Conservation (phyloP, 2,797 vertebrate species). For the Gallinago stenura region DNA sequence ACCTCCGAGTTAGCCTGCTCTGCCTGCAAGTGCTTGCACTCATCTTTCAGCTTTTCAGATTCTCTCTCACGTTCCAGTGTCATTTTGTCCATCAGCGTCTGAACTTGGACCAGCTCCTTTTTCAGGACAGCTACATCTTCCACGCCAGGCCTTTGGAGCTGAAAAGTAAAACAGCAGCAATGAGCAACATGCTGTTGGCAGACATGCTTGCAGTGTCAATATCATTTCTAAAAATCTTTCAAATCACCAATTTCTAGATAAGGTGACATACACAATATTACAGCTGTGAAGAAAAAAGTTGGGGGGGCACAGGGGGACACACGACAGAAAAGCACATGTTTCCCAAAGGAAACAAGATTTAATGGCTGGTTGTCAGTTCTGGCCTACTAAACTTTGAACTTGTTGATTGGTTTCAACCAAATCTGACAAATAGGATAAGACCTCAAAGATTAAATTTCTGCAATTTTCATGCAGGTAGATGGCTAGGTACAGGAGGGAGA, state of each 20-base stretch:
- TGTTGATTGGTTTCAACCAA: neutral
- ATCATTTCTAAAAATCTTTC: neutral
- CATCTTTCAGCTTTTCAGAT: slow-evolving; percentile 89
- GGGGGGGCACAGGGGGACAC: no score
- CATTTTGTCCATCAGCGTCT: slow-evolving; percentile 95
- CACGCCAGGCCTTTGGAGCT: slow-evolving; percentile 96
- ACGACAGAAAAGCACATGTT: neutral
- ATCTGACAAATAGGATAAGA: neutral
- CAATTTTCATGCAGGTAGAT: neutral
- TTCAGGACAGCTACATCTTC: slow-evolving; percentile 97
- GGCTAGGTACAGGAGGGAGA: neutral
- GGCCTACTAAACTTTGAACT: neutral
- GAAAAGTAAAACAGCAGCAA: slow-evolving; percentile 41
- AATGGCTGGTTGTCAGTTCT: neutral
- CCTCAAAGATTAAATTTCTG: neutral
- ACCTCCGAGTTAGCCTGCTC: slow-evolving; percentile 91
- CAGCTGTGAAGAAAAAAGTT: neutral
- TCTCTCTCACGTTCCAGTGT: slow-evolving; percentile 92
- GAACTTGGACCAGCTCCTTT: slow-evolving; percentile 96
- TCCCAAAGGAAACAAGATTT: neutral
- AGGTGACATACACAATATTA: neutral
- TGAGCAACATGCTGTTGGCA: neutral
- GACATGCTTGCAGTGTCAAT: neutral
- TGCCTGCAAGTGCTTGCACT: slow-evolving; percentile 89
- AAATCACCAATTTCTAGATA: neutral